A percentile compares a stretch with the other conserved stretches of the same genome.
Evolutionary conservation across 2,797 vertebrate genomes (phyloP).

Genomic region (Microctenopoma lineatum): DNA sequence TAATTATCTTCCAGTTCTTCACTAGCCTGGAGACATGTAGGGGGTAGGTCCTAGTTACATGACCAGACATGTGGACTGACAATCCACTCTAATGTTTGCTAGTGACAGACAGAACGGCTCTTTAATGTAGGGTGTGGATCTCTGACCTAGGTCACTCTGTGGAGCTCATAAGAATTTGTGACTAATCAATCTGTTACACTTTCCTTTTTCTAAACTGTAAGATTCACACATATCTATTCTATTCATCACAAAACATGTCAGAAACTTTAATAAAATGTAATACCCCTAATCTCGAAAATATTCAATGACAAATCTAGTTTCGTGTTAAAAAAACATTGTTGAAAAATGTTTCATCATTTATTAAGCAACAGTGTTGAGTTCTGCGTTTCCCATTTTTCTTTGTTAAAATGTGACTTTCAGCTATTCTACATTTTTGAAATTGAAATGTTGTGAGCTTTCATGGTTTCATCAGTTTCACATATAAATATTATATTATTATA

Average conservation of each 20-base stretch:
- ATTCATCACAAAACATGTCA: slow-evolving; percentile 5
- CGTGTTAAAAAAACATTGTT: background rate
- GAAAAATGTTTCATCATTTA: slow-evolving; percentile 4
- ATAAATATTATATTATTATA: no score
- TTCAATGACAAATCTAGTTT: slow-evolving; percentile 1
- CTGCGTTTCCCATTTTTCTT: background rate
- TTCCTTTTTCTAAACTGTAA: slow-evolving; percentile 23
- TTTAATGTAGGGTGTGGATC: slow-evolving; percentile 53
- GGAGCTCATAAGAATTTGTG: slow-evolving; percentile 16
- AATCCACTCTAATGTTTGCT: slow-evolving; percentile 43
- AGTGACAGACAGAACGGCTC: slow-evolving; percentile 66
- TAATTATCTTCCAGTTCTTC: slow-evolving; percentile 44
- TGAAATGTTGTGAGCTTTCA: background rate
- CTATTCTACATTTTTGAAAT: background rate
- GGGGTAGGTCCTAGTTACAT: slow-evolving; percentile 52
- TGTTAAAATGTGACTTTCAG: background rate
- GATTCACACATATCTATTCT: slow-evolving; percentile 12
- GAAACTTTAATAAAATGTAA: slow-evolving; percentile 2
- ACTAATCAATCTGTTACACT: slow-evolving; percentile 31
- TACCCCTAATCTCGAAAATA: background rate
- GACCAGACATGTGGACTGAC: slow-evolving; percentile 58
- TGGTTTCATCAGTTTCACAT: background rate
- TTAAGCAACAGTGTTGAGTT: background rate
- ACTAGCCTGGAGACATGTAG: slow-evolving; percentile 44
- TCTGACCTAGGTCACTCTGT: slow-evolving; percentile 39